Evolutionary conservation across 2,888 invertebrate species (phyloP), one percentile per base, ranked within the genome.

Genomic region (Perithous albicinctus): DNA sequence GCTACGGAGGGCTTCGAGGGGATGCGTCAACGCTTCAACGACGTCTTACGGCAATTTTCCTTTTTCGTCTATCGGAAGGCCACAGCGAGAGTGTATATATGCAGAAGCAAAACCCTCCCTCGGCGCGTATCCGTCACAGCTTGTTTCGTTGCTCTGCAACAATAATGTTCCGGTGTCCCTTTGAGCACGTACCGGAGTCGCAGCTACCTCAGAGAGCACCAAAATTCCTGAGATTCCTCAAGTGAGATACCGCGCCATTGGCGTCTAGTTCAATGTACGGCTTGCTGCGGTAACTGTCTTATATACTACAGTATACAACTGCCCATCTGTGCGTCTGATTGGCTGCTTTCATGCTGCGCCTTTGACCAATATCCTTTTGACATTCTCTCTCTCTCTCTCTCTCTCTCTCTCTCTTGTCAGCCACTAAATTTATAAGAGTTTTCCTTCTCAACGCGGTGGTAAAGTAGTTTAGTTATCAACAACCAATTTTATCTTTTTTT

Each of bases 151-250:
- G 61, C 38, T 38, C 41, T 38, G 23, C 59, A 51, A 67, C 78
- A 72, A 84, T 85, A 84, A 83, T 81, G 77, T 74, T 83, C n/a
- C 79, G 80, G 67, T 83, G 81, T 84, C 74, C 81, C 83, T 84
- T 85, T 85, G 85, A 56, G 67, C 78, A 81, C 81, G 81, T 78
- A 81, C n/a, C n/a, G 41, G 35, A 35, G 61, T 69, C 15, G 18
- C 10, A 15, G 20, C 32, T 26, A 7, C 41, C 26, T 43, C 59
- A 67, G 43, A 23, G 54, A n/a, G 29, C 18, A 38, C 38, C 63
- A 67, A 74, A 78, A 74, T 78, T 81, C 81, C 59, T 63, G 56
- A 81, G 77, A 81, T 81, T 74, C 77, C 56, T 41, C 1, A 29
- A 74, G 63, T 63, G 56, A 78, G 81, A 81, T 74, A 78, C 70